Conservation (phyloP, 1,140 invertebrate species). For the Leptinotarsa lineolata region DNA sequence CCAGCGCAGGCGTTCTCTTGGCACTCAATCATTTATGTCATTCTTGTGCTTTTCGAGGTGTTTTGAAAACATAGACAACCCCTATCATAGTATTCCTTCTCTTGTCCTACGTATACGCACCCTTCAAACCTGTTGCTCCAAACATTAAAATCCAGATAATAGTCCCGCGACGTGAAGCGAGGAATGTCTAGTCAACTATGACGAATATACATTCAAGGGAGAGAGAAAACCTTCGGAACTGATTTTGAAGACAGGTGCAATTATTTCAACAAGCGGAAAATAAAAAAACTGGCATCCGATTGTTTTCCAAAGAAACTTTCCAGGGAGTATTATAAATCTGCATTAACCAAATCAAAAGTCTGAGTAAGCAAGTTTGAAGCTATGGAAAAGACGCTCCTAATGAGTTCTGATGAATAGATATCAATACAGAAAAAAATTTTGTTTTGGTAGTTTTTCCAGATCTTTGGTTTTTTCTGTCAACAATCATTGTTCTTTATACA, state of each 20-base stretch:
- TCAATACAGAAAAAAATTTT: too few relatives aligned
- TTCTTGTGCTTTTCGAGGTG: slow-evolving; percentile 21
- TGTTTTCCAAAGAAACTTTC: neutral
- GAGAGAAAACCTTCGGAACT: neutral
- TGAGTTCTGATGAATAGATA: too few relatives aligned
- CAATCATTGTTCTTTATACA: too few relatives aligned
- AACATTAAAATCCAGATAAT: slow-evolving; percentile 12
- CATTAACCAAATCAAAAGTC: too few relatives aligned
- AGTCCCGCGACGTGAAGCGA: slow-evolving; percentile 1
- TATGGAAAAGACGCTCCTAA: too few relatives aligned
- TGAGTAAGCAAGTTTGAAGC: too few relatives aligned
- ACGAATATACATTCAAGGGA: slow-evolving; percentile 9
- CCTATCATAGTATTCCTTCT: neutral
- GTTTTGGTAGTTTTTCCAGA: too few relatives aligned
- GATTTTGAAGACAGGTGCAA: slow-evolving; percentile 4
- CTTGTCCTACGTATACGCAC: neutral
- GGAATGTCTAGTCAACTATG: slow-evolving; percentile 11
- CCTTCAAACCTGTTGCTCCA: neutral
- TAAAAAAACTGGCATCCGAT: neutral
- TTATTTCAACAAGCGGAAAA: slow-evolving; percentile 12
- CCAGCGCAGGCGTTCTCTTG: slow-evolving; percentile 43
- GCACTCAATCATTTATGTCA: slow-evolving; percentile 23
- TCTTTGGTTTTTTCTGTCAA: too few relatives aligned
- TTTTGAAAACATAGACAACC: slow-evolving; percentile 5
- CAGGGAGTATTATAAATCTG: too few relatives aligned